These are phyloP conservation scores for Pagetopsis macropterus DNA, from an alignment of 2,797 vertebrate species.

Conservation along the genomic window DNA sequence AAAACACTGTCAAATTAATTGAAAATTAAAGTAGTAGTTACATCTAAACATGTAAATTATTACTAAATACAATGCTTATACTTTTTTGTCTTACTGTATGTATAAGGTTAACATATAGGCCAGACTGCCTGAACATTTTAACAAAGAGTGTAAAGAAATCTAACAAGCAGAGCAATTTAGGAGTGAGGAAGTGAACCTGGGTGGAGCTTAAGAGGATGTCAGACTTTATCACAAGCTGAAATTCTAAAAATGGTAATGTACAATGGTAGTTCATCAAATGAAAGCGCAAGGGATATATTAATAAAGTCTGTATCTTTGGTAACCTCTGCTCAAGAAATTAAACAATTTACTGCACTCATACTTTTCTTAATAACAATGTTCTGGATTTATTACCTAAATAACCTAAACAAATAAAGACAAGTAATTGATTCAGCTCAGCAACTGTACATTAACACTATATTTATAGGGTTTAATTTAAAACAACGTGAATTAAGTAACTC, in stretches of 20 bases:
- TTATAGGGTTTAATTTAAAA: not conserved
- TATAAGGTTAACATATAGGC: not conserved
- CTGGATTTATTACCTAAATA: not conserved
- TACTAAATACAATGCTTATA: no score
- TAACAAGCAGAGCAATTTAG: not conserved
- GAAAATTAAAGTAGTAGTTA: no score
- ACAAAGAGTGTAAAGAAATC: not conserved
- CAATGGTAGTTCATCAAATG: not conserved
- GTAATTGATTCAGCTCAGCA: not conserved
- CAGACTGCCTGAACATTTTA: not conserved
- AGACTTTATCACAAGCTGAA: not conserved
- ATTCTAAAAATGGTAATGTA: not conserved
- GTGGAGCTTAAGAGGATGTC: not conserved
- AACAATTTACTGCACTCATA: not conserved
- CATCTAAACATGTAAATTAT: no score
- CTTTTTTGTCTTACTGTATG: no score
- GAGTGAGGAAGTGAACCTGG: not conserved
- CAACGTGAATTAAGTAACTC: not conserved
- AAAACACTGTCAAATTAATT: no score
- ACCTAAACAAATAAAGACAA: not conserved
- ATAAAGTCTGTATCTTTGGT: not conserved
- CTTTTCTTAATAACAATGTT: not conserved
- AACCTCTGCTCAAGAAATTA: not conserved
- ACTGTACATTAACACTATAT: not conserved
- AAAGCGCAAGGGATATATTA: constrained; percentile 9